Conservation (phyloP, 2,113 vertebrate species). For the Sorex fumeus region DNA sequence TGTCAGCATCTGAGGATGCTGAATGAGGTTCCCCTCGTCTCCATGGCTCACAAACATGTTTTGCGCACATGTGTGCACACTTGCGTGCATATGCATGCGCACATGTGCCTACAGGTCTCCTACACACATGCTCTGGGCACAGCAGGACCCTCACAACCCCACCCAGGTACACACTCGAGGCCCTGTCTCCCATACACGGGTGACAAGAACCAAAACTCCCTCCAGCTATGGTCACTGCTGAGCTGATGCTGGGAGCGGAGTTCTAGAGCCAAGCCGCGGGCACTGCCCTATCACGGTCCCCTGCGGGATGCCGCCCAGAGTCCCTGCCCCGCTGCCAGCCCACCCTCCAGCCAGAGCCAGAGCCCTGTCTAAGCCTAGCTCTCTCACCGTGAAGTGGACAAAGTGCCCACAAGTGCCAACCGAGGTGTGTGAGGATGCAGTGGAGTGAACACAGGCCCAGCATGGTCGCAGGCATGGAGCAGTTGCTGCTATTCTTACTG, state of each 20-base stretch:
- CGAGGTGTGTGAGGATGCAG: fast-evolving
- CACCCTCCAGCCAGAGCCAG: not conserved
- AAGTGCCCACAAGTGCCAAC: not conserved
- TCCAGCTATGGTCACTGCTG: not conserved
- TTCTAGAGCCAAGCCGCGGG: not conserved
- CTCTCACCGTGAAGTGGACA: not conserved
- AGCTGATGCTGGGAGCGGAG: not conserved
- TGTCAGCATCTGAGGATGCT: not conserved
- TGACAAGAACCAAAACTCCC: not conserved
- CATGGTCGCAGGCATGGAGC: no score
- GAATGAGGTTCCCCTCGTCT: not conserved
- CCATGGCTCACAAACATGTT: not conserved
- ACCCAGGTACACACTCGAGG: not conserved
- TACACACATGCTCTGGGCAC: no score
- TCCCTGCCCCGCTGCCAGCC: fast-evolving
- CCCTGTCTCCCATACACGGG: not conserved
- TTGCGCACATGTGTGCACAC: not conserved
- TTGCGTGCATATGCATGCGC: no score
- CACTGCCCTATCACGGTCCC: not conserved
- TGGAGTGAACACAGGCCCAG: no score
- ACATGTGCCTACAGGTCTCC: not conserved
- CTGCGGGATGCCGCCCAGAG: no score
- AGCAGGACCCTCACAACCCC: no score
- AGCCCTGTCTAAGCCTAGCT: not conserved
- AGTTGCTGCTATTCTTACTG: not conserved